These are phyloP conservation scores for Pterocles orientalis DNA, from an alignment of 2,113 vertebrate species.

Conservation along the genomic window DNA sequence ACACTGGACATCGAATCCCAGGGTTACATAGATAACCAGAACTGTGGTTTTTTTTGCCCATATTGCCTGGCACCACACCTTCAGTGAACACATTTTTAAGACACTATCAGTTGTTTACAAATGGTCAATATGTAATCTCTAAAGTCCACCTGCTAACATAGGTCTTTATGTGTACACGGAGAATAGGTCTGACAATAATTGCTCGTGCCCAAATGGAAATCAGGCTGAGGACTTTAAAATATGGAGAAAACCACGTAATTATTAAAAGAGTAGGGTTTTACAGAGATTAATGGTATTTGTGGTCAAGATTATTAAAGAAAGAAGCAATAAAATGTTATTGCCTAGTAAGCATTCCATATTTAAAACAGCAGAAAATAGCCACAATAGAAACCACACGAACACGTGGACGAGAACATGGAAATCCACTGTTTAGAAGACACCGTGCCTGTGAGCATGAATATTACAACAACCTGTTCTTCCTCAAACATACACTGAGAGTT, in stretches of 20 bases:
- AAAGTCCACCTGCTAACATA: neutral
- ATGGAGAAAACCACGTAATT: neutral
- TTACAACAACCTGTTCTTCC: constrained; percentile 67
- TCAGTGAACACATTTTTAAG: neutral
- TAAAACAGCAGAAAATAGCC: neutral
- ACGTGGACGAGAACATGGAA: neutral
- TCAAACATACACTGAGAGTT: constrained; percentile 61
- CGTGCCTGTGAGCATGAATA: constrained; percentile 15
- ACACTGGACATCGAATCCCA: rapidly evolving
- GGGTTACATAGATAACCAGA: neutral
- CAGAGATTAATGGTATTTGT: neutral
- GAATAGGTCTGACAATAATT: neutral
- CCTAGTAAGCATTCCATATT: neutral
- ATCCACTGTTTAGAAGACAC: constrained; percentile 34
- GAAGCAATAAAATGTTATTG: neutral
- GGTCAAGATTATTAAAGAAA: neutral
- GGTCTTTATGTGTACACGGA: rapidly evolving
- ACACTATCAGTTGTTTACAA: neutral
- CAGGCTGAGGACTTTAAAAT: neutral
- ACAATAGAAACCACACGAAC: neutral
- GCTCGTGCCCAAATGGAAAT: neutral
- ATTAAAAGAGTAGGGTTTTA: neutral
- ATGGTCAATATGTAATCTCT: neutral
- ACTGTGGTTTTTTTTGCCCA: neutral
- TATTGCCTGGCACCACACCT: neutral